phyloP scores from a whole-genome alignment of 2,797 vertebrate genomes.

The Clarias platycephalus region DNA sequence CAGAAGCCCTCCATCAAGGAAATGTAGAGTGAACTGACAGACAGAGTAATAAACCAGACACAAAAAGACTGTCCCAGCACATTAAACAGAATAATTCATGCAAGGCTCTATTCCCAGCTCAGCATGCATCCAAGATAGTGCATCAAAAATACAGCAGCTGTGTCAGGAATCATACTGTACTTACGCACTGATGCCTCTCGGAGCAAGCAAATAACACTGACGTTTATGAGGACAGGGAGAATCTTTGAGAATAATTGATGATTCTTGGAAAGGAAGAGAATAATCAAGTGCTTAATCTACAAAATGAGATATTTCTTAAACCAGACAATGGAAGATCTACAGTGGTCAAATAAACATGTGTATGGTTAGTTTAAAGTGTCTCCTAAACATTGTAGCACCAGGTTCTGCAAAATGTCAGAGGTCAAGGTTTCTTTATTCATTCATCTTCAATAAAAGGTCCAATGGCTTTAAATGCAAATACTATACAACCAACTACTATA shows the following conservation, averaged over 20 bases:
- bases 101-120: slow-evolving; percentile 62
- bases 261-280: neutral
- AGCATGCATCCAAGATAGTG: slow-evolving; percentile 55
- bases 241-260: slow-evolving; percentile 14
- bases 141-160: slow-evolving; percentile 41
- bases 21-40: slow-evolving; percentile 24
- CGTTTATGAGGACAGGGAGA: slow-evolving; percentile 4
- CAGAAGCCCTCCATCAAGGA: slow-evolving; percentile 20
- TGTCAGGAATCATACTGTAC: slow-evolving; percentile 25
- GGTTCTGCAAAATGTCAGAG: slow-evolving; percentile 11
- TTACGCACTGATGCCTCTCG: slow-evolving; percentile 1
- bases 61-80: slow-evolving; percentile 47
- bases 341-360: neutral
- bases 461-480: neutral
- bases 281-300: neutral
- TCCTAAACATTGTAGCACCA: neutral
- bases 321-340: neutral
- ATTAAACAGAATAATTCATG: slow-evolving; percentile 73
- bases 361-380: neutral
- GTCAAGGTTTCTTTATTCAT: neutral
- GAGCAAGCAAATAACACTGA: slow-evolving; percentile 8
- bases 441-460: neutral
- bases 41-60: slow-evolving; percentile 29
- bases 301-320: neutral
- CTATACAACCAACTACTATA: too few species aligned